Evolutionary conservation across 2,113 vertebrate genomes (phyloP).

Genomic region (Rhinoptilus africanus): DNA sequence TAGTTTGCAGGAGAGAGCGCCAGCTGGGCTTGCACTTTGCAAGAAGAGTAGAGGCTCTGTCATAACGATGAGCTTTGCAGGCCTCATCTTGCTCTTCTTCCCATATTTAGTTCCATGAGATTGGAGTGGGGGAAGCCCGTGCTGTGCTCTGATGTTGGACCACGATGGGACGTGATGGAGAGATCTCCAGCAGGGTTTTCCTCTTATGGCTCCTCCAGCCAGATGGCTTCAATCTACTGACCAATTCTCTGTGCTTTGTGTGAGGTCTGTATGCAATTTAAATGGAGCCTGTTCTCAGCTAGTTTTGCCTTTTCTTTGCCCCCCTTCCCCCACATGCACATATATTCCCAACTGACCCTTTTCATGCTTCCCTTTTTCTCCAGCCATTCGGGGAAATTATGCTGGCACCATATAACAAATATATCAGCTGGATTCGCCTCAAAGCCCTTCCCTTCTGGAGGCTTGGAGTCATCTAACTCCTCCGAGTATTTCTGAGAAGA

Average conservation of each 20-base stretch:
- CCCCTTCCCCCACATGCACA: slow-evolving; percentile 10
- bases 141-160: slow-evolving; percentile 51
- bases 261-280: slow-evolving; percentile 64
- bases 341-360: slow-evolving; percentile 44
- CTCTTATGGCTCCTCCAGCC: slow-evolving; percentile 55
- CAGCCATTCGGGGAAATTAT: not conserved
- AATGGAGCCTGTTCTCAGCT: slow-evolving; percentile 50
- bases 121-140: slow-evolving; percentile 3
- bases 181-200: slow-evolving; percentile 64
- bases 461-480: not conserved
- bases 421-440: not conserved
- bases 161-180: slow-evolving; percentile 43
- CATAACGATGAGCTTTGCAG: not conserved
- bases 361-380: slow-evolving; percentile 15
- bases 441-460: slow-evolving; percentile 1
- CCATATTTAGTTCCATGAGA: slow-evolving; percentile 16
- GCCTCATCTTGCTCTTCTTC: slow-evolving; percentile 6
- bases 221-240: slow-evolving; percentile 70
- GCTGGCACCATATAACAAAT: slow-evolving; percentile 24
- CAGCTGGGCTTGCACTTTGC: not conserved
- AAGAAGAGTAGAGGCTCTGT: not conserved
- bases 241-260: slow-evolving; percentile 66
- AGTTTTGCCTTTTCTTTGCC: slow-evolving; percentile 48
- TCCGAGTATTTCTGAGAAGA: slow-evolving; percentile 28
- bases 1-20: not conserved